A percentile compares a stretch with the other conserved stretches of the same genome.
Conservation (phyloP, 2,113 vertebrate genomes). For the Eubucco bourcierii region DNA sequence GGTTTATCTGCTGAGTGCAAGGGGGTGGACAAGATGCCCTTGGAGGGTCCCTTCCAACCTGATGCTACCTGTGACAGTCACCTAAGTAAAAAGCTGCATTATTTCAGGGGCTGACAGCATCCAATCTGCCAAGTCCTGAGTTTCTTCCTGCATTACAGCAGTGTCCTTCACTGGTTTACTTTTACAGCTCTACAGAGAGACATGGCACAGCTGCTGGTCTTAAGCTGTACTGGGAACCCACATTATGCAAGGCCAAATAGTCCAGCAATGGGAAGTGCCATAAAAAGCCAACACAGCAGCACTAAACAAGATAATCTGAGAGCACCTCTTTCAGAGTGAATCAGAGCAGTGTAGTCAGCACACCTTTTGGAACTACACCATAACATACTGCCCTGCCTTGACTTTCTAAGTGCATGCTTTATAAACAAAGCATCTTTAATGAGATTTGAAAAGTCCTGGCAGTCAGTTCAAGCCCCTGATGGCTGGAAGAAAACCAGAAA, state of each 20-base stretch:
- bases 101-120: neutral
- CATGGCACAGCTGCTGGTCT: fast-evolving
- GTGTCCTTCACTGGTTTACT: neutral
- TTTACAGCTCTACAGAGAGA: neutral
- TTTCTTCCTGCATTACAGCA: neutral
- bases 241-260: fast-evolving
- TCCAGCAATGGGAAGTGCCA: neutral
- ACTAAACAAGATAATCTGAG: neutral
- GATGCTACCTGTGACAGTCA: neutral
- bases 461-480: too few relatives aligned
- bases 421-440: neutral
- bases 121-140: neutral
- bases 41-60: too few relatives aligned
- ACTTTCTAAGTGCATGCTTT: neutral
- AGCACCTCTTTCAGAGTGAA: neutral
- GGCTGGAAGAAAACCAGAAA: too few relatives aligned
- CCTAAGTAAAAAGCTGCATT: neutral
- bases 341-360: neutral
- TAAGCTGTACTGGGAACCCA: neutral
- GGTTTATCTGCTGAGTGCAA: too few relatives aligned
- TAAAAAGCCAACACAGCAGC: neutral
- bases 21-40: too few relatives aligned
- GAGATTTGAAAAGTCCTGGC: too few relatives aligned
- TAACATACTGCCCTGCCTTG: neutral
- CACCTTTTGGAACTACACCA: neutral